Evolutionary conservation across 2,113 vertebrate species (phyloP).

Genomic region (Damaliscus lunatus): DNA sequence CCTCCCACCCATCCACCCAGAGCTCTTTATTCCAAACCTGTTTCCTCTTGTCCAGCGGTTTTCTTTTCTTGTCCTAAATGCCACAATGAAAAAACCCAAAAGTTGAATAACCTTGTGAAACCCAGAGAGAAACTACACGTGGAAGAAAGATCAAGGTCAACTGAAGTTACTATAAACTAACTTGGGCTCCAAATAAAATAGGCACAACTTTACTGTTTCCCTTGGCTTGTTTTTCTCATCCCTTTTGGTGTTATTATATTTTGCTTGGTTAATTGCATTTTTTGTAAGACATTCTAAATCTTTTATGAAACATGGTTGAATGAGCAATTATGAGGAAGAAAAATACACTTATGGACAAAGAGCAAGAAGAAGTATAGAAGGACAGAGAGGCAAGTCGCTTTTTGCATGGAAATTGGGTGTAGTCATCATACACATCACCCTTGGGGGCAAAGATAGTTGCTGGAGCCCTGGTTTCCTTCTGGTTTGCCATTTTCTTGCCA

Average conservation of each 20-base stretch:
- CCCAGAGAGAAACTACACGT: background rate
- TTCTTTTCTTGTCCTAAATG: background rate
- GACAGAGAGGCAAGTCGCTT: background rate
- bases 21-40: background rate
- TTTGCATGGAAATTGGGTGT: background rate
- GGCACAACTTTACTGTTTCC: background rate
- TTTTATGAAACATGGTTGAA: background rate
- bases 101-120: background rate
- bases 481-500: background rate
- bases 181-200: background rate
- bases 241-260: background rate
- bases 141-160: background rate
- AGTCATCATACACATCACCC: background rate
- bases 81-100: background rate
- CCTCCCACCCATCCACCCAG: fast-evolving
- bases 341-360: background rate
- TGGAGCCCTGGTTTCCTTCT: background rate
- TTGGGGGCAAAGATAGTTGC: background rate
- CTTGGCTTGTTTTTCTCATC: background rate
- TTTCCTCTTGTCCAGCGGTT: background rate
- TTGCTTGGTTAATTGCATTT: background rate
- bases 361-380: background rate
- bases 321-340: background rate
- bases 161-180: background rate
- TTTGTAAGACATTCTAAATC: background rate